Evolutionary conservation across 2,113 vertebrate genomes (phyloP).

Genomic region (Lynx canadensis): DNA sequence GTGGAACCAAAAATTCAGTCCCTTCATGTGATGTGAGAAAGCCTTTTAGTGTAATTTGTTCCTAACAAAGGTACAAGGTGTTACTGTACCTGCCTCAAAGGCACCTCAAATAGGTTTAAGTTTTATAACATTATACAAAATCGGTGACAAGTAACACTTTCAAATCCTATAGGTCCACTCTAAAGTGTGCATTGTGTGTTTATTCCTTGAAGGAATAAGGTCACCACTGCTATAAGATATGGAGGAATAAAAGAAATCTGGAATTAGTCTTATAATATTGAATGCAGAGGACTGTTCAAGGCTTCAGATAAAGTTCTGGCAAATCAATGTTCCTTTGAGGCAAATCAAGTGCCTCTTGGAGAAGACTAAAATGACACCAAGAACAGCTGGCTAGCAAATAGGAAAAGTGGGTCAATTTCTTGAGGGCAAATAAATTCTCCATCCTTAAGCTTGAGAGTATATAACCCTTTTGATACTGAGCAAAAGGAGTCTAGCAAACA

Average conservation of each 20-base stretch:
- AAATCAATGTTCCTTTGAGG: neutral
- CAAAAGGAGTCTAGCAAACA: neutral
- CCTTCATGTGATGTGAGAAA: neutral
- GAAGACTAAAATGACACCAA: neutral
- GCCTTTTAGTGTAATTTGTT: neutral
- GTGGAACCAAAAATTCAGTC: neutral
- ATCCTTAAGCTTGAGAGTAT: neutral
- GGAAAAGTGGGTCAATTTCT: neutral
- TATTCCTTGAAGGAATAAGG: neutral
- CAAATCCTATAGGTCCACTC: constrained; percentile 26
- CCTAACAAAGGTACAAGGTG: neutral
- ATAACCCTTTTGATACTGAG: neutral
- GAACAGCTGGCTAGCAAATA: neutral
- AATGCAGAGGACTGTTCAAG: neutral
- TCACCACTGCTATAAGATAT: neutral
- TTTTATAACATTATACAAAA: neutral
- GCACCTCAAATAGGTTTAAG: neutral
- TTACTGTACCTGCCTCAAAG: neutral
- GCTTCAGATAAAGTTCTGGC: constrained; percentile 29
- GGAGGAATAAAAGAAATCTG: neutral
- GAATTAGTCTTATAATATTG: neutral
- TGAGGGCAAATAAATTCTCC: neutral
- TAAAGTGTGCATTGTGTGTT: neutral
- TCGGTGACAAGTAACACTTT: constrained; percentile 27
- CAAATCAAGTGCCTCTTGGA: neutral